Base-by-base conservation (phyloP, 1,140 invertebrate genomes). In the Cyclina sinensis region DNA sequence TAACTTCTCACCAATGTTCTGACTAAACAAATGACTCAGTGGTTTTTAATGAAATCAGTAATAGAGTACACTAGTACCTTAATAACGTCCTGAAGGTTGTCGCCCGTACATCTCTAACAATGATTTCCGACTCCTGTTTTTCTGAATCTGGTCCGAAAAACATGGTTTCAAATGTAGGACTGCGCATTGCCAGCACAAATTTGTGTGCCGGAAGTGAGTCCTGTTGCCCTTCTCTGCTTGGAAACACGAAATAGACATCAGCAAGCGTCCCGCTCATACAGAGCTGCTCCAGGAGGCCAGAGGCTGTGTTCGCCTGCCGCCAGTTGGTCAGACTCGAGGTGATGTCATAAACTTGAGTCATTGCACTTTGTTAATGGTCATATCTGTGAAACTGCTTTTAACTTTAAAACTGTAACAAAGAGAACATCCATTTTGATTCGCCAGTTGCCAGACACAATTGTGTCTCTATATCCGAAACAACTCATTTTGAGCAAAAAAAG, bases 181-280 rank as follows among this genome's bases (percentile, higher is more conserved):
- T 88, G 18, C 86, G 39, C 78, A 88, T 88, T 24, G 57, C 68
- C 43, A 88, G 65, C 30, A 88, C 62, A 37, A 88, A 88, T 16
- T 83, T 82, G 39, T 88, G 86, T 21, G 86, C 86, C 21, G 86
- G 86, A 83, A 88, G 86, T 43, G 79, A 83, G 51, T 83, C 79
- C 24, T 88, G 59, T 46, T 87, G 85, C 35, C 70, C 85, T 30
- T 73, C 85, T 24, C 86, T 43, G 30, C 51, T 88, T 14, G 86
- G 79, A 48, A 88, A 88, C 16, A 88, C 86, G 24, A 88, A 88
- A 43, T 88, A 82, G 18, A 88, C 48, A 46, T 88, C 86, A 11
- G 86, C 86, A 54, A 88, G 79, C 35, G 46, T 83, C 30, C 70
- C 86, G n/a, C 48, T 82, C 86, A 88, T 88, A 62, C 86, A 88